phyloP scores from a whole-genome alignment of 2,797 vertebrate genomes.

The Pogoniulus pusillus region DNA sequence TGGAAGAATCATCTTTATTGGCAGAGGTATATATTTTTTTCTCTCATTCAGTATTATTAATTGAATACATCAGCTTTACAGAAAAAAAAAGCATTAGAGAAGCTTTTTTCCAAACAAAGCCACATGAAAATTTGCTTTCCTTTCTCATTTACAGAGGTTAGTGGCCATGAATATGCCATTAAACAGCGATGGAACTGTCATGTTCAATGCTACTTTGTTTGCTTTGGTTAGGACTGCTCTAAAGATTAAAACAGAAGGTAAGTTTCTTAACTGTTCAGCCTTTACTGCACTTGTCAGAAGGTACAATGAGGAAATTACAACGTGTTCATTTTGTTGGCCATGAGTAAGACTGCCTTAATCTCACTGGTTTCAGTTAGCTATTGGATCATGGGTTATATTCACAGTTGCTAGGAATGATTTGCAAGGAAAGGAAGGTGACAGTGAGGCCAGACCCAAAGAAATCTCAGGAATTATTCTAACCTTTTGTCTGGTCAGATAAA shows the following conservation, averaged over 20 bases:
- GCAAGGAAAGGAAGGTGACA: not conserved
- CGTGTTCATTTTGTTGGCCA: not conserved
- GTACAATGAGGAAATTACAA: not conserved
- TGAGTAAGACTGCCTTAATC: not conserved
- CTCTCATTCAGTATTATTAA: not conserved
- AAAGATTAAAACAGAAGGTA: conserved; percentile 99
- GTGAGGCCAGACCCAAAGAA: not conserved
- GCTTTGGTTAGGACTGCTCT: conserved; percentile 96
- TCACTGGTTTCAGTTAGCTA: not conserved
- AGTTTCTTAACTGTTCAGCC: not conserved
- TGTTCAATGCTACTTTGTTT: conserved; percentile 98
- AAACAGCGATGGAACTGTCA: conserved; percentile 95
- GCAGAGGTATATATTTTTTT: not conserved
- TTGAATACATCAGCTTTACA: not conserved
- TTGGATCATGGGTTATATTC: not conserved
- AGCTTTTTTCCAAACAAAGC: not conserved
- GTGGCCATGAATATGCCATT: conserved; percentile 99
- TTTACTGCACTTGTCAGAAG: not conserved
- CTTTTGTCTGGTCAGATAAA: not conserved
- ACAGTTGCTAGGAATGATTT: not conserved
- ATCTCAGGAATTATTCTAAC: not conserved
- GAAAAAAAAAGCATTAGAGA: not conserved
- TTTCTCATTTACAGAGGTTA: conserved; percentile 84
- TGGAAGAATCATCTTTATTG: not conserved
- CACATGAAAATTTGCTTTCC: not conserved